Conservation (phyloP, 2,797 vertebrate genomes). For the Gadopsis marmoratus region DNA sequence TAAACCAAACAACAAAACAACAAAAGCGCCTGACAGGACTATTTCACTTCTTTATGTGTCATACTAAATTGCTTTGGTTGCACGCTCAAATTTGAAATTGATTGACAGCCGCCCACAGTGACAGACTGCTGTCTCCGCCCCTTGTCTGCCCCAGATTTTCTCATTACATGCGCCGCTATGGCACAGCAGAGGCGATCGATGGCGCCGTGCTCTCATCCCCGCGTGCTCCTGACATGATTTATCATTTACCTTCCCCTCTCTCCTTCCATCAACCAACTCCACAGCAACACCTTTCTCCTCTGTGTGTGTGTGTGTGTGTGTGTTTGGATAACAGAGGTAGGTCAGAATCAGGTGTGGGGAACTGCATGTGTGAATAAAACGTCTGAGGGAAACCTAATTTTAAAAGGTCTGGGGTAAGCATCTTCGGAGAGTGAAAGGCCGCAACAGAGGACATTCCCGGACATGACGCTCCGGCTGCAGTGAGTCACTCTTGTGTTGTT, state of each 20-base stretch:
- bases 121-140: constrained; percentile 42
- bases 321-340: not conserved
- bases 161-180: constrained; percentile 60
- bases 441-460: constrained; percentile 23
- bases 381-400: not conserved
- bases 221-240: constrained; percentile 39
- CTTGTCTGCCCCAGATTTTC: constrained; percentile 58
- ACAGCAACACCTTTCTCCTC: constrained; percentile 17
- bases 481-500: constrained; percentile 35
- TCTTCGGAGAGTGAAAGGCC: not conserved
- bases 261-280: constrained; percentile 1
- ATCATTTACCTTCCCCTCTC: constrained; percentile 35
- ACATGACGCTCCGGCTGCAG: not conserved
- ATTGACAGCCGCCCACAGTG: constrained; percentile 49
- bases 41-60: not conserved
- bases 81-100: constrained; percentile 13
- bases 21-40: not conserved
- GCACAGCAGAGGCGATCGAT: constrained; percentile 63
- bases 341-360: not conserved
- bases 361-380: not conserved
- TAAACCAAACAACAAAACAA: too few species aligned
- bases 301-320: not conserved
- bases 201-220: constrained; percentile 36
- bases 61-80: not conserved
- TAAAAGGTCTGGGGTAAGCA: not conserved